Conservation (phyloP, 2,113 vertebrate species). For the Crypturellus undulatus region DNA sequence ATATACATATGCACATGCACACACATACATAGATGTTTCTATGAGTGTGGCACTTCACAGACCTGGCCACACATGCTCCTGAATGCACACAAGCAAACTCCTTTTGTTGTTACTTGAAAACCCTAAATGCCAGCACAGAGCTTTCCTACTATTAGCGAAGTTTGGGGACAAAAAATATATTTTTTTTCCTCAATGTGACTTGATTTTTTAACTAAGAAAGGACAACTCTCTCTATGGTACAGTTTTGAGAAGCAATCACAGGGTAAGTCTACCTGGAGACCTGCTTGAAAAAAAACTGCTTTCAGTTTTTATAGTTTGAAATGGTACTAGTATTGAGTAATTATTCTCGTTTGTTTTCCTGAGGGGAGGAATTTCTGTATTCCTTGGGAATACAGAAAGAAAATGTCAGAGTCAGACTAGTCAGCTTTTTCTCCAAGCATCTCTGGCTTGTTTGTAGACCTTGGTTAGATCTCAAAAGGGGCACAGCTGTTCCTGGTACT, state of each 20-base stretch:
- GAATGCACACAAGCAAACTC: background rate
- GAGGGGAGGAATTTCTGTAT: background rate
- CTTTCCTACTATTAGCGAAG: background rate
- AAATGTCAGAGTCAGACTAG: constrained; percentile 19
- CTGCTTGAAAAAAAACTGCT: background rate
- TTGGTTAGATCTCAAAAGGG: constrained; percentile 48
- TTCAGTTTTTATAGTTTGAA: background rate
- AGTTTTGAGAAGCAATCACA: background rate
- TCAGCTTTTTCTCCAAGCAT: constrained; percentile 3
- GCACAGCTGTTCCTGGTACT: constrained; percentile 38
- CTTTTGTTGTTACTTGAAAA: constrained; percentile 7
- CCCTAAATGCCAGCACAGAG: background rate
- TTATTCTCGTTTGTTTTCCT: background rate
- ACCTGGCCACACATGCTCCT: background rate
- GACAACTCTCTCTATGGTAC: background rate
- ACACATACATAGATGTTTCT: background rate
- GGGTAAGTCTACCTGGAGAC: background rate
- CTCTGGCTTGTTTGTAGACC: constrained; percentile 47
- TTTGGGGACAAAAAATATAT: background rate
- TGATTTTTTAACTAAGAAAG: background rate
- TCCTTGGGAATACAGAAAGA: constrained; percentile 11
- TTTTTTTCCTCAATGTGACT: background rate
- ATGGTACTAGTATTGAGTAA: background rate
- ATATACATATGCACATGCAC: background rate
- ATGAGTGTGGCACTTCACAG: background rate